These are phyloP conservation scores for Phocides pigmalion DNA, from an alignment of 1,140 invertebrate species.

Conservation along the genomic window DNA sequence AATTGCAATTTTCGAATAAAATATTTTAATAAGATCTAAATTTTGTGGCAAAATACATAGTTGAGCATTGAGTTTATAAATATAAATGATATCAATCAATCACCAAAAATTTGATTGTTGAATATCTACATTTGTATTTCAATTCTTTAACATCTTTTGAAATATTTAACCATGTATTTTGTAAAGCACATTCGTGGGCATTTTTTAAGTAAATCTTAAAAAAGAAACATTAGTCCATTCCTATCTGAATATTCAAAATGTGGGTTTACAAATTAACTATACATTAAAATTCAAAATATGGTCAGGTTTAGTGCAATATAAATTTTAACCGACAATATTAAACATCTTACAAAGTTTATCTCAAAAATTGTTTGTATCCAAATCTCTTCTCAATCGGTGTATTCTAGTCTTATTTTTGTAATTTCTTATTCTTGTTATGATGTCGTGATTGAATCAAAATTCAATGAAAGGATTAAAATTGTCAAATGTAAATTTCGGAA, in stretches of 20 bases:
- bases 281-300: not conserved
- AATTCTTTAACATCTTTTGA: too few relatives aligned
- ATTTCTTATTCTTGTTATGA: constrained; percentile 46
- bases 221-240: not conserved
- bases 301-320: not conserved
- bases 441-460: constrained; percentile 45
- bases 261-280: too few relatives aligned
- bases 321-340: constrained; percentile 18
- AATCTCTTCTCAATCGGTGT: constrained; percentile 65
- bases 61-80: too few relatives aligned
- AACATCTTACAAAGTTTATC: constrained; percentile 28
- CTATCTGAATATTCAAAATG: not conserved
- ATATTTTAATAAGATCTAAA: too few relatives aligned
- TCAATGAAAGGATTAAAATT: constrained; percentile 37
- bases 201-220: too few relatives aligned
- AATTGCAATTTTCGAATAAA: too few relatives aligned
- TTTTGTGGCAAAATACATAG: too few relatives aligned
- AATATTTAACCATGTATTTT: too few relatives aligned
- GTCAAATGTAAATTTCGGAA: constrained; percentile 43
- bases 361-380: constrained; percentile 31
- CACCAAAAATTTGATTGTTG: too few relatives aligned
- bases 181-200: too few relatives aligned
- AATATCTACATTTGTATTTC: too few relatives aligned
- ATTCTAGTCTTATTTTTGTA: constrained; percentile 72
- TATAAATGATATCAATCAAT: too few relatives aligned